Conservation (phyloP, 2,888 invertebrate genomes). For the Chrysolina haemoptera region DNA sequence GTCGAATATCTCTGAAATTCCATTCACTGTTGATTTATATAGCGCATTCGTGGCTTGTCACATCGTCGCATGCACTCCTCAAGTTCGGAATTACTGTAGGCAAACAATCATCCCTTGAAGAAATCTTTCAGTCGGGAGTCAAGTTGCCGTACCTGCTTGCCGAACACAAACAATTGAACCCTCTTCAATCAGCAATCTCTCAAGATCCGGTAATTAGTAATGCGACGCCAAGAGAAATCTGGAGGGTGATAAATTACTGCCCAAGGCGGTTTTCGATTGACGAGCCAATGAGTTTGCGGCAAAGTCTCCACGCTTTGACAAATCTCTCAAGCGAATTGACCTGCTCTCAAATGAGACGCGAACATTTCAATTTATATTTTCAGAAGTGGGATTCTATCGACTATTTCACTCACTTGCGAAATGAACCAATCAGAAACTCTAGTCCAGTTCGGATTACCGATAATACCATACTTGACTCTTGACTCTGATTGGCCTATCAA, state of each 20-base stretch:
- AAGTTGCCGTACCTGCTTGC: neutral
- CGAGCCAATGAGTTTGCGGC: conserved; percentile 39
- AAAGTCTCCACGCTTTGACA: conserved; percentile 43
- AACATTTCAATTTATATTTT: conserved; percentile 33
- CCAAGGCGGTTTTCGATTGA: conserved; percentile 40
- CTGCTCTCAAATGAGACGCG: conserved; percentile 44
- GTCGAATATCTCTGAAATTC: too few relatives aligned
- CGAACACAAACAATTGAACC: conserved; percentile 12
- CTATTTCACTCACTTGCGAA: too few relatives aligned
- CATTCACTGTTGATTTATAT: neutral
- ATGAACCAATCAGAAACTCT: too few relatives aligned
- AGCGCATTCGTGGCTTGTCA: conserved; percentile 1
- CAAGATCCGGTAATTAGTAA: conserved; percentile 32
- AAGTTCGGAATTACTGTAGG: conserved; percentile 1
- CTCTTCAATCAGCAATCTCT: conserved; percentile 17
- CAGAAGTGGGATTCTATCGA: conserved; percentile 31
- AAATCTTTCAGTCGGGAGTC: conserved; percentile 1
- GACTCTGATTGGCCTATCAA: too few relatives aligned
- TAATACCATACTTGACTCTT: too few relatives aligned
- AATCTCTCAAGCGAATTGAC: conserved; percentile 50
- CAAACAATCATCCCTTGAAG: neutral
- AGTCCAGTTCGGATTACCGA: too few relatives aligned
- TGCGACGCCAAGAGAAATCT: conserved; percentile 25
- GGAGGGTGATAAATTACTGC: conserved; percentile 35
- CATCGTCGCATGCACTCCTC: conserved; percentile 6